Percentiles rank a stretch among this genome's conserved stretches.
Evolutionary conservation across 2,113 vertebrate species (phyloP).

Genomic region (Eurypyga helias): DNA sequence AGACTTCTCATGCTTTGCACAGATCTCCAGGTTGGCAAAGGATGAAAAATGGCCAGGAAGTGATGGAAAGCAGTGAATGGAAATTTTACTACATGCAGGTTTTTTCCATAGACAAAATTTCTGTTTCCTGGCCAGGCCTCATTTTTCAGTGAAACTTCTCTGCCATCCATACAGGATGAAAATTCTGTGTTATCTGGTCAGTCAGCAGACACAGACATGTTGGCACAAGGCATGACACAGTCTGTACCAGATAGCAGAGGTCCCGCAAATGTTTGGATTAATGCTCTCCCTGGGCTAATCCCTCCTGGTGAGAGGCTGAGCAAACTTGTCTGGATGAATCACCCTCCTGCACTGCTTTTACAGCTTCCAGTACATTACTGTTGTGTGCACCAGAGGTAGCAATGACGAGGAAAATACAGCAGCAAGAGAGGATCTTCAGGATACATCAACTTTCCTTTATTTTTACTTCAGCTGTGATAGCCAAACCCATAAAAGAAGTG

Average conservation of each 20-base stretch:
- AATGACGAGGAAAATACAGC: background rate
- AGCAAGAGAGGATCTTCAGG: background rate
- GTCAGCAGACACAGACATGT: background rate
- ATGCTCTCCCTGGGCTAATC: background rate
- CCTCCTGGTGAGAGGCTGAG: background rate
- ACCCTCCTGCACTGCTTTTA: background rate
- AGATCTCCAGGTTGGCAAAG: background rate
- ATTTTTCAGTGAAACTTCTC: background rate
- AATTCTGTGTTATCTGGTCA: background rate
- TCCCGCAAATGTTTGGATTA: background rate
- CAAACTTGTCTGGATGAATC: background rate
- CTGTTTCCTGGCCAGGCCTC: background rate
- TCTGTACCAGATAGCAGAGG: rapidly evolving
- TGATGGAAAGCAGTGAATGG: background rate
- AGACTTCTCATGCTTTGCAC: background rate
- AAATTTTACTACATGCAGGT: background rate
- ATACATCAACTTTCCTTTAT: background rate
- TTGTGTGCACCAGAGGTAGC: too few species aligned
- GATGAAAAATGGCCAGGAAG: background rate
- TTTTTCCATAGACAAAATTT: background rate
- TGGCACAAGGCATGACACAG: background rate
- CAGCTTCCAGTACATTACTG: background rate
- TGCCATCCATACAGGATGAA: background rate
- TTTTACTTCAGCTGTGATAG: background rate
- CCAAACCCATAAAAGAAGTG: background rate